These are phyloP conservation scores for Cephus runcator DNA, from an alignment of 2,888 invertebrate genomes.

Conservation along the genomic window DNA sequence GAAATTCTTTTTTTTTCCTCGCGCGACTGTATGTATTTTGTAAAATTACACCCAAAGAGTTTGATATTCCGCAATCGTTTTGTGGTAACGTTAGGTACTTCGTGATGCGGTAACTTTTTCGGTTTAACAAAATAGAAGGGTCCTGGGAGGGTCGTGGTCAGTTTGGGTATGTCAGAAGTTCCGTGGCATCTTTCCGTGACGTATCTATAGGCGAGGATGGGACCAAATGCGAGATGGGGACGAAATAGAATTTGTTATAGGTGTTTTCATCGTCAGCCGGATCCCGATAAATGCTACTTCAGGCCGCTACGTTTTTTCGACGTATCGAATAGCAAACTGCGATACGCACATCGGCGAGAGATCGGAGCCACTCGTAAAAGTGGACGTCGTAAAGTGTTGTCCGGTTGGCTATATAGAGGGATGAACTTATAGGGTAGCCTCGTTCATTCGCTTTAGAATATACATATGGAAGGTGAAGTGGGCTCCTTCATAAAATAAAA, in stretches of 20 bases:
- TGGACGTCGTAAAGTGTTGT: constrained; percentile 32
- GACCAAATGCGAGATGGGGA: neutral
- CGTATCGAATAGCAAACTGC: neutral
- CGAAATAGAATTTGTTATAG: neutral
- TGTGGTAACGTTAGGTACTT: neutral
- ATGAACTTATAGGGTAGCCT: neutral
- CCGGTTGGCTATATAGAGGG: constrained; percentile 16
- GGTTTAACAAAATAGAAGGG: neutral
- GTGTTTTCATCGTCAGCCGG: neutral
- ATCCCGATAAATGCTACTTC: neutral
- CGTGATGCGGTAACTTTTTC: neutral
- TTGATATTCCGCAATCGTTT: neutral
- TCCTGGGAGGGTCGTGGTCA: neutral
- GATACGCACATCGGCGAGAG: neutral
- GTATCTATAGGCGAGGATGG: neutral
- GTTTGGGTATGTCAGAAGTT: neutral
- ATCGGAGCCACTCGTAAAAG: constrained; percentile 33
- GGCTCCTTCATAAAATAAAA: constrained; percentile 23
- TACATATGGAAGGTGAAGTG: constrained; percentile 2
- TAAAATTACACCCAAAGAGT: neutral
- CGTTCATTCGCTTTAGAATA: constrained; percentile 2
- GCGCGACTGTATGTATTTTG: neutral
- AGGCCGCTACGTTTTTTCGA: neutral
- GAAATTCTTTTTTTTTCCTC: neutral
- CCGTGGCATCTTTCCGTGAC: neutral